These are phyloP conservation scores for Nephrocerus scutellatus DNA, from an alignment of 2,888 invertebrate species.

Conservation along the genomic window DNA sequence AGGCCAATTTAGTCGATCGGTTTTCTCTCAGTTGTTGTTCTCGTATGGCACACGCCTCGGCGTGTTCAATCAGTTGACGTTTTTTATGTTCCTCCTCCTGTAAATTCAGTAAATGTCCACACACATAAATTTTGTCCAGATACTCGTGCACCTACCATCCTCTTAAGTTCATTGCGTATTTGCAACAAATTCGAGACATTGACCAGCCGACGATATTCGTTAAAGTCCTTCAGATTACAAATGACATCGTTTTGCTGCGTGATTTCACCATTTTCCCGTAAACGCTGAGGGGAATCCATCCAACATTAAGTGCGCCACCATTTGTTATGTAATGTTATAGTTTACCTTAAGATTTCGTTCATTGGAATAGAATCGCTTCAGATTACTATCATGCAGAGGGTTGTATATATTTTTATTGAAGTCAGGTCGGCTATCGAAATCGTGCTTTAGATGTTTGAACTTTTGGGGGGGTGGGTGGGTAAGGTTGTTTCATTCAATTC, in stretches of 20 bases:
- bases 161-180: conserved; percentile 45
- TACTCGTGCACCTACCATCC: conserved; percentile 20
- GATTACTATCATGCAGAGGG: conserved; percentile 54
- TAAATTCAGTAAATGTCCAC: background rate
- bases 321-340: background rate
- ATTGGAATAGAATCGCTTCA: conserved; percentile 51
- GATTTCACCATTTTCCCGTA: conserved; percentile 53
- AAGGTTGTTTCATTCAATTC: background rate
- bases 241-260: conserved; percentile 56
- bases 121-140: background rate
- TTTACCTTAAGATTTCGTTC: conserved; percentile 38
- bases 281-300: conserved; percentile 37
- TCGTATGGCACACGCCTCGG: conserved; percentile 37
- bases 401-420: too few species aligned
- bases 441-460: conserved; percentile 33
- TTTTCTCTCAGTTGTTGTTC: conserved; percentile 25
- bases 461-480: conserved; percentile 13
- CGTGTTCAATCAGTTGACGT: conserved; percentile 35
- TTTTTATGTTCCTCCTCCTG: conserved; percentile 36
- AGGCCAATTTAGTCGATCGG: too few species aligned
- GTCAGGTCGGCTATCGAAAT: conserved; percentile 44
- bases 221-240: conserved; percentile 59
- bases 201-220: conserved; percentile 56
- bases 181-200: conserved; percentile 53
- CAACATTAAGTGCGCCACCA: conserved; percentile 31